Evolutionary conservation across 2,113 vertebrate genomes (phyloP).

Genomic region (Clarias macrocephalus): DNA sequence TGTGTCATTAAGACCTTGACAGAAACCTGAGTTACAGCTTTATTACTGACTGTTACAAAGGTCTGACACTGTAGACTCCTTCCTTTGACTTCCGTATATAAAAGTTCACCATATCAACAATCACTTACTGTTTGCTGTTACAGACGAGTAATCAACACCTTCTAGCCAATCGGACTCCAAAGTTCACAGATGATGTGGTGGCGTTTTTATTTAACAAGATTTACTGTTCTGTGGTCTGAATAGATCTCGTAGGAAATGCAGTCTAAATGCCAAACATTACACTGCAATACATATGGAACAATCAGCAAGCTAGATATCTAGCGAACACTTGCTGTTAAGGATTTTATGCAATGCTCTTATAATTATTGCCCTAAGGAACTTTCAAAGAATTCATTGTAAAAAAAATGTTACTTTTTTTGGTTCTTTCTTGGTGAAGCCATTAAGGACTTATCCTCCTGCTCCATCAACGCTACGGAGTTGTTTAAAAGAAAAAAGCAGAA

Average conservation of each 20-base stretch:
- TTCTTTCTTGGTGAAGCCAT: neutral
- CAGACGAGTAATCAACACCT: too few relatives aligned
- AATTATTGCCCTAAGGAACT: neutral
- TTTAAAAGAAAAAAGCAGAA: constrained; percentile 6
- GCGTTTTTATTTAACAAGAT: too few relatives aligned
- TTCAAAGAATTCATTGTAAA: neutral
- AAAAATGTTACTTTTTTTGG: neutral
- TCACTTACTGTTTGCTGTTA: too few relatives aligned
- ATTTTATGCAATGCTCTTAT: neutral
- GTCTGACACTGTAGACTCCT: too few relatives aligned
- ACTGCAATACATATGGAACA: neutral
- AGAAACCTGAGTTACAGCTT: too few relatives aligned
- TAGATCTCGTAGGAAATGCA: neutral
- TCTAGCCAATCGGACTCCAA: too few relatives aligned
- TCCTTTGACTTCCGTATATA: too few relatives aligned
- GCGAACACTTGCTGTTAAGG: neutral
- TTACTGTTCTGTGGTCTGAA: too few relatives aligned
- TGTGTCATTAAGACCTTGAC: too few relatives aligned
- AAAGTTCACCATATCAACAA: too few relatives aligned
- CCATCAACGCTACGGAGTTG: neutral
- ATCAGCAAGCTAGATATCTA: neutral
- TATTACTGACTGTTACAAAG: too few relatives aligned
- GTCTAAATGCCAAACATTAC: neutral
- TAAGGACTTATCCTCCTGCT: constrained; percentile 14
- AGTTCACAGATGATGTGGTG: too few relatives aligned